phyloP scores from a whole-genome alignment of 2,797 vertebrate genomes.

The Muscicapa comitata region DNA sequence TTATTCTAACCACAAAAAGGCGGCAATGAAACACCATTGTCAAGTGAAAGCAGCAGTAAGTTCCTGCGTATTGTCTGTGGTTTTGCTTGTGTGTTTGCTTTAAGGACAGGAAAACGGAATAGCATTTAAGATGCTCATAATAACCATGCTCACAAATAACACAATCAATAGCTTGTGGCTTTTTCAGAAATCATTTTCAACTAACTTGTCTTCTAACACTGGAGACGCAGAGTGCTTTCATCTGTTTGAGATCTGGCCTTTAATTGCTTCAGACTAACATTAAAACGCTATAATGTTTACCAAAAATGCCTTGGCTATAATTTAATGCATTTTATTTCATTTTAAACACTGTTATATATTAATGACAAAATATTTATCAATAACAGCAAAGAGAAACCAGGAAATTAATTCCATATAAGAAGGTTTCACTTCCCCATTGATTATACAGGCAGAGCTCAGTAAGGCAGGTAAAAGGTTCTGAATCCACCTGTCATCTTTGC shows the following conservation, averaged over 20 bases:
- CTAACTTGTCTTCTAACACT: background rate
- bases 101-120: background rate
- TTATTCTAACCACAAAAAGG: constrained; percentile 23
- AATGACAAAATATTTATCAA: background rate
- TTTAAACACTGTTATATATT: constrained; percentile 1
- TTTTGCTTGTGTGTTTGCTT: constrained; percentile 8
- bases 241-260: constrained; percentile 18
- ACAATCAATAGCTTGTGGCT: background rate
- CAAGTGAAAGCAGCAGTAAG: background rate
- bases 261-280: constrained; percentile 29
- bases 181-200: constrained; percentile 27
- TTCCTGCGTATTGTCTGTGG: background rate
- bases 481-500: background rate
- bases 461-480: background rate
- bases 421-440: constrained; percentile 4
- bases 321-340: constrained; percentile 9
- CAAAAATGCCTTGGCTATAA: background rate
- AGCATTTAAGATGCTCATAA: background rate
- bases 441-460: background rate
- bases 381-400: background rate
- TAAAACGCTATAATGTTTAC: background rate
- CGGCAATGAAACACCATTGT: background rate
- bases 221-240: background rate
- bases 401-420: constrained; percentile 17
- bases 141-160: background rate